phyloP scores from a whole-genome alignment of 2,888 invertebrate species.

The Tubulanus polymorphus region DNA sequence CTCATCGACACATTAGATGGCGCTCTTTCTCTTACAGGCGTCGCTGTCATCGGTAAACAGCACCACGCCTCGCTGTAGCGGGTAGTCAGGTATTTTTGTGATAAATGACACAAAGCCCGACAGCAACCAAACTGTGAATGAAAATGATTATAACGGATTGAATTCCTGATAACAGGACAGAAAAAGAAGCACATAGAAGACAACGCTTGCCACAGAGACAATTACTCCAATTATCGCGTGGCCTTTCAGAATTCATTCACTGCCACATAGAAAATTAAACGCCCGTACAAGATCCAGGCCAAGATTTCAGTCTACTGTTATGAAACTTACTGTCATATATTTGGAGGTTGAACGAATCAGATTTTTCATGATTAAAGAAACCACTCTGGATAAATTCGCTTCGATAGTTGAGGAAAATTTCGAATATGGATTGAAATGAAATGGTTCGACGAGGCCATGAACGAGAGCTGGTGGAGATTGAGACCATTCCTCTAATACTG shows the following conservation, averaged over 20 bases:
- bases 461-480: conserved; percentile 55
- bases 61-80: conserved; percentile 67
- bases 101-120: conserved; percentile 66
- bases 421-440: conserved; percentile 29
- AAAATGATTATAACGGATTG: background rate
- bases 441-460: conserved; percentile 56
- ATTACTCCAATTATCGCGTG: too few species aligned
- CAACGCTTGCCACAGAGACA: too few species aligned
- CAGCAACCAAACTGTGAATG: conserved; percentile 63
- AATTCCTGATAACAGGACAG: too few species aligned
- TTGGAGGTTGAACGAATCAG: conserved; percentile 65
- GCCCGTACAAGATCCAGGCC: too few species aligned
- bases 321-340: conserved; percentile 66
- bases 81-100: conserved; percentile 66
- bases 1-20: too few species aligned
- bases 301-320: too few species aligned
- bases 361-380: conserved; percentile 57
- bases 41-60: conserved; percentile 51
- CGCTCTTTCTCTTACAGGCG: conserved; percentile 14
- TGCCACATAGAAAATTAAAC: too few species aligned
- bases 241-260: too few species aligned
- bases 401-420: conserved; percentile 48
- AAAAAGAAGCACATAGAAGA: too few species aligned
- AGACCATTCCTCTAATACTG: conserved; percentile 44
- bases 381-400: conserved; percentile 60